Conservation (phyloP, 1,140 invertebrate species). For the Drosophila orena region DNA sequence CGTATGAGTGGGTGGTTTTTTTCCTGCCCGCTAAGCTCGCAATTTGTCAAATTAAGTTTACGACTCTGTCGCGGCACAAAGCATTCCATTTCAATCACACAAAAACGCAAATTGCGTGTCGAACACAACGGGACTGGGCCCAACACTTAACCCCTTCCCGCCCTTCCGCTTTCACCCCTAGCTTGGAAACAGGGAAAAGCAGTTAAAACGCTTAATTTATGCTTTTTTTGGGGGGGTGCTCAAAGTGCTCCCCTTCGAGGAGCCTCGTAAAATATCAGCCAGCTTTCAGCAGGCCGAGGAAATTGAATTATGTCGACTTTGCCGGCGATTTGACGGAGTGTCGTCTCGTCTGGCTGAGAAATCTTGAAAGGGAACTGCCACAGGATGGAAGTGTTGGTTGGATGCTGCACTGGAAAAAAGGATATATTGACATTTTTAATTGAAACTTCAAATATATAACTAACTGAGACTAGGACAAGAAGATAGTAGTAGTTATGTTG, state of each 20-base stretch:
- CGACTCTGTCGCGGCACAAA: slow-evolving; percentile 46
- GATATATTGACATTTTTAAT: too few species aligned
- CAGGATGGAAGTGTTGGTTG: background rate
- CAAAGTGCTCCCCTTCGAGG: slow-evolving; percentile 13
- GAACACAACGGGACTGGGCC: slow-evolving; percentile 37
- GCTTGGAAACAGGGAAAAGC: slow-evolving; percentile 4
- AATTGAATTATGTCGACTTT: slow-evolving; percentile 55
- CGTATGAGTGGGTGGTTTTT: slow-evolving; percentile 12
- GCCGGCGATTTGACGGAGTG: slow-evolving; percentile 41
- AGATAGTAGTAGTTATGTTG: too few species aligned
- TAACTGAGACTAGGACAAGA: too few species aligned
- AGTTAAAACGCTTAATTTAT: slow-evolving; percentile 55
- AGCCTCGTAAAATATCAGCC: slow-evolving; percentile 37
- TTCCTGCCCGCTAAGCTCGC: slow-evolving; percentile 45
- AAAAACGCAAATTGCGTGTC: slow-evolving; percentile 62
- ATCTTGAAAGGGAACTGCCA: slow-evolving; percentile 1
- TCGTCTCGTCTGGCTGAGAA: slow-evolving; percentile 40
- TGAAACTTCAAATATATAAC: too few species aligned
- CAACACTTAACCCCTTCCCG: slow-evolving; percentile 27
- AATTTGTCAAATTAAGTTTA: slow-evolving; percentile 77
- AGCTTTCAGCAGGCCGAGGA: slow-evolving; percentile 16
- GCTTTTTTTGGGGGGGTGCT: slow-evolving; percentile 17
- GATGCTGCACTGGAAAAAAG: background rate
- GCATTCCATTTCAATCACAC: slow-evolving; percentile 67
- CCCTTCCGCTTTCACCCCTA: background rate